These are phyloP conservation scores for Chouioia cunea DNA, from an alignment of 2,888 invertebrate genomes.

Conservation along the genomic window DNA sequence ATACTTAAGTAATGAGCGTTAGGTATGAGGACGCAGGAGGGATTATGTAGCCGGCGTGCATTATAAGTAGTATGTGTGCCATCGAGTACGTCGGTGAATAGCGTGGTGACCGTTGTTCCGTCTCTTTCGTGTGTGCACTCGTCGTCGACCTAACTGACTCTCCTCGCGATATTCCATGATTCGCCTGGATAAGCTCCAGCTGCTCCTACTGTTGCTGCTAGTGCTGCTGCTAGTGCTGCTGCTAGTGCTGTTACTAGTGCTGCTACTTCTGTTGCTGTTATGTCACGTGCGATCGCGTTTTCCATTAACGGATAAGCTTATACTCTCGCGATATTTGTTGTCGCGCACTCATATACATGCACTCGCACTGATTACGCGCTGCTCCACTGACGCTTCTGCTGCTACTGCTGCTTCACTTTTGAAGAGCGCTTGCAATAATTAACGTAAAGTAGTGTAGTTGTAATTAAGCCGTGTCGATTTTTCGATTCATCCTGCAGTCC, in stretches of 20 bases:
- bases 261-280: too few relatives aligned
- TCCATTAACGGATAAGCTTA: slow-evolving; percentile 47
- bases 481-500: background rate
- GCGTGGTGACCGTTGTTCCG: background rate
- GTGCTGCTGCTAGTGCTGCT: too few relatives aligned
- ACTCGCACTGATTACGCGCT: slow-evolving; percentile 44
- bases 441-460: slow-evolving; percentile 12
- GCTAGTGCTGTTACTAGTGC: too few relatives aligned
- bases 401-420: slow-evolving; percentile 6
- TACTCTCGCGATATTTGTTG: slow-evolving; percentile 31
- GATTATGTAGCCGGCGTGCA: too few relatives aligned
- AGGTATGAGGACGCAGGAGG: background rate
- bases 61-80: slow-evolving; percentile 7
- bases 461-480: slow-evolving; percentile 2
- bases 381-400: too few relatives aligned
- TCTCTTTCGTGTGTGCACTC: slow-evolving; percentile 14
- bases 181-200: slow-evolving; percentile 21
- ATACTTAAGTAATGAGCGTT: slow-evolving; percentile 6
- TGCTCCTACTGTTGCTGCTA: too few relatives aligned
- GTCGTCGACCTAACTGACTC: too few relatives aligned
- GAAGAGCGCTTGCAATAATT: background rate
- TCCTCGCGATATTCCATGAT: slow-evolving; percentile 28
- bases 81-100: slow-evolving; percentile 4
- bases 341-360: slow-evolving; percentile 11
- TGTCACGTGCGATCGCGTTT: slow-evolving; percentile 37